A percentile compares a stretch with the other conserved stretches of the same genome.
Evolutionary conservation across 2,888 invertebrate species (phyloP).

Genomic region (Antheraea yamamai): DNA sequence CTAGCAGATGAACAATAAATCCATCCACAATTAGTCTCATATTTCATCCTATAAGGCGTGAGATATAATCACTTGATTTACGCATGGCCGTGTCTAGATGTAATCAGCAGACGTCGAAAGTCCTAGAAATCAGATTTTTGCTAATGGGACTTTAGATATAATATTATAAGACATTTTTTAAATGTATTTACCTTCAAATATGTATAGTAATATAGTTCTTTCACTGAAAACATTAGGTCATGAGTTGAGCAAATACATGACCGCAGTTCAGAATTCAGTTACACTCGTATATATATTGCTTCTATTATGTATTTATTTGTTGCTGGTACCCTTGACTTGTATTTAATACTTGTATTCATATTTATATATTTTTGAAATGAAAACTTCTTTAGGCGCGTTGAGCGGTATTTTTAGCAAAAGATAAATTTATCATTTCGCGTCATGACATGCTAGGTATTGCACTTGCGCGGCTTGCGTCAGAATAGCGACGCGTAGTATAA

Average conservation of each 20-base stretch:
- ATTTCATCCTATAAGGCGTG: constrained; percentile 26
- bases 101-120: not conserved
- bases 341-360: too few relatives aligned
- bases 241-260: not conserved
- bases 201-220: not conserved
- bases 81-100: constrained; percentile 14
- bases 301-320: not conserved
- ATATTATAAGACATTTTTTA: not conserved
- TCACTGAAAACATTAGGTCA: not conserved
- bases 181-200: not conserved
- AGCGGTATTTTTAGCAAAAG: too few relatives aligned
- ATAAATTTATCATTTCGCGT: too few relatives aligned
- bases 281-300: not conserved
- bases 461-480: too few relatives aligned
- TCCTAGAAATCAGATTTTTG: not conserved
- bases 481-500: too few relatives aligned
- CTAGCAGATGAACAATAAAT: constrained; percentile 6
- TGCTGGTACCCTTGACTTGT: too few relatives aligned
- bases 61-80: constrained; percentile 35
- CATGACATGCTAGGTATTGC: too few relatives aligned
- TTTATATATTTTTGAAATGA: too few relatives aligned
- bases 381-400: too few relatives aligned
- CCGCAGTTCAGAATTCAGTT: not conserved
- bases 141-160: not conserved
- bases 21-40: constrained; percentile 29